Evolutionary conservation across 2,113 vertebrate genomes (phyloP).

Genomic region (Tragelaphus scriptus): DNA sequence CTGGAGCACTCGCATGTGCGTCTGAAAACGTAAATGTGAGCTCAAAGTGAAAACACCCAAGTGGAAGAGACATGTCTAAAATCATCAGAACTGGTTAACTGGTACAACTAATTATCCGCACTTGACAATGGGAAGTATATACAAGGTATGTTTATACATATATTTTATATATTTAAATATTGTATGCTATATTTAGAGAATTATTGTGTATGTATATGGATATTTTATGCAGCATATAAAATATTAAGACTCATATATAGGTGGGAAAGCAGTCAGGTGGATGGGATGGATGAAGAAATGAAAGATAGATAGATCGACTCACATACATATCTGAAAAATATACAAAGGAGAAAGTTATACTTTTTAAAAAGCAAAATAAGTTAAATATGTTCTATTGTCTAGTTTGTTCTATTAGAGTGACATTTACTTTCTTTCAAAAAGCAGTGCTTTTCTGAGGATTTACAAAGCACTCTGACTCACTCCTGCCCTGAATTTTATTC

Average conservation of each 20-base stretch:
- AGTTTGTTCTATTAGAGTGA: neutral
- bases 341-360: neutral
- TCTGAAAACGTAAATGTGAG: neutral
- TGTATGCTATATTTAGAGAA: neutral
- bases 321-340: neutral
- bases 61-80: neutral
- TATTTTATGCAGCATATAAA: neutral
- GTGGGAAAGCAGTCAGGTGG: neutral
- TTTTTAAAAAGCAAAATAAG: neutral
- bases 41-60: neutral
- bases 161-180: neutral
- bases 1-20: accelerated
- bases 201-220: neutral
- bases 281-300: neutral
- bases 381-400: neutral
- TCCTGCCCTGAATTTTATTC: neutral
- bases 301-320: neutral
- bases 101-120: neutral
- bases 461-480: neutral
- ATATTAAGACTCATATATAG: neutral
- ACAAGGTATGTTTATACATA: neutral
- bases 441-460: neutral
- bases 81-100: neutral
- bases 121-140: neutral
- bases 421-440: neutral